Conservation (phyloP, 2,797 vertebrate species). For the Manis javanica region DNA sequence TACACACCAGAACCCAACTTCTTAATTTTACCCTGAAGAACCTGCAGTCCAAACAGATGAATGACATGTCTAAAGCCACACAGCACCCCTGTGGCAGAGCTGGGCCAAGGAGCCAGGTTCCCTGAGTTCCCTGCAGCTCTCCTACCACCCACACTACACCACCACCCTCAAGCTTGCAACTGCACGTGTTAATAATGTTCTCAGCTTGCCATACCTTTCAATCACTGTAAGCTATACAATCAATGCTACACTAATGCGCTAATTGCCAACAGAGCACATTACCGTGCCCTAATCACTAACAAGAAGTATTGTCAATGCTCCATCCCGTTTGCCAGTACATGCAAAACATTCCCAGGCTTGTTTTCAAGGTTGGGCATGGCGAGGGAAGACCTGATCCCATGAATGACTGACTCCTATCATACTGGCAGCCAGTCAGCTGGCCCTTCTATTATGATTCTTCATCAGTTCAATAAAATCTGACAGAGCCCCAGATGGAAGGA, state of each 20-base stretch:
- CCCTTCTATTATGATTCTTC: background rate
- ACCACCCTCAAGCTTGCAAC: background rate
- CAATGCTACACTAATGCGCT: constrained; percentile 54
- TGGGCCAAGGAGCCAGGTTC: background rate
- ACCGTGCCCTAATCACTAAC: constrained; percentile 44
- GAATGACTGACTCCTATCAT: background rate
- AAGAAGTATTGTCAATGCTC: background rate
- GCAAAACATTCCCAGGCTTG: background rate
- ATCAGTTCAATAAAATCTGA: background rate
- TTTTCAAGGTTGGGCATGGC: background rate
- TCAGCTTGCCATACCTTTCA: constrained; percentile 37
- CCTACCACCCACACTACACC: too few species aligned
- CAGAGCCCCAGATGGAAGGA: background rate
- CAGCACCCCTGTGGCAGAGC: background rate
- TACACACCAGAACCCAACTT: background rate
- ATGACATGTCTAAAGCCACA: background rate
- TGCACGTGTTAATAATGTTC: background rate
- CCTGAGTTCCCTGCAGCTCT: background rate
- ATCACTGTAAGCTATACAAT: constrained; percentile 23
- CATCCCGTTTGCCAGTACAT: background rate
- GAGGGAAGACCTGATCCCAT: background rate
- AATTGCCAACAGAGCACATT: constrained; percentile 21
- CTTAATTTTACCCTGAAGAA: background rate
- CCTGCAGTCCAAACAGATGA: background rate
- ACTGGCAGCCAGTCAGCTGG: background rate